These are phyloP conservation scores for Homalodisca vitripennis DNA, from an alignment of 1,140 invertebrate genomes.

Conservation along the genomic window DNA sequence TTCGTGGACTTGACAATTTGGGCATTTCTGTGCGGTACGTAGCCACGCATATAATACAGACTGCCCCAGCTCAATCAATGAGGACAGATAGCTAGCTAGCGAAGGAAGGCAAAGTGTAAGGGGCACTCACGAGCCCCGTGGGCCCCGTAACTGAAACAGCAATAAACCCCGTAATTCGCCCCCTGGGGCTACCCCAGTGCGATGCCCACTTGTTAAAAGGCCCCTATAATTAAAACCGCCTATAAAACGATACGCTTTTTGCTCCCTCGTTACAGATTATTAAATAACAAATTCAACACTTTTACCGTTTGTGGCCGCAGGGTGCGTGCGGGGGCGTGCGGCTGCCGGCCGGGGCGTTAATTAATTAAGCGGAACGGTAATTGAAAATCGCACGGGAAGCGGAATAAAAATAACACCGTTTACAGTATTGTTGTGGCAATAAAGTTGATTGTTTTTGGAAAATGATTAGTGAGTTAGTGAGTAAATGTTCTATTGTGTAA, in stretches of 20 bases:
- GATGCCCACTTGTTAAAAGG: slow-evolving; percentile 13
- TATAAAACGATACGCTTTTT: slow-evolving; percentile 24
- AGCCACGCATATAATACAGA: too few species aligned
- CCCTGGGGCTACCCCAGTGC: slow-evolving; percentile 1
- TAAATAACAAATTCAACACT: slow-evolving; percentile 32
- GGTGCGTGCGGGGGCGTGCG: not conserved
- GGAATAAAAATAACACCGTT: not conserved
- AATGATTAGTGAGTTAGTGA: too few species aligned
- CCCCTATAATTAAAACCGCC: slow-evolving; percentile 23
- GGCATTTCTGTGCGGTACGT: too few species aligned
- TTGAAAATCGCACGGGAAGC: not conserved
- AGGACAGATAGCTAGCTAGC: too few species aligned
- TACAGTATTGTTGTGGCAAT: too few species aligned
- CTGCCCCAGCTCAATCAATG: too few species aligned
- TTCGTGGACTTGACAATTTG: too few species aligned
- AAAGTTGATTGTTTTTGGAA: too few species aligned
- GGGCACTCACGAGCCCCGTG: not conserved
- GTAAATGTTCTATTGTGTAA: too few species aligned
- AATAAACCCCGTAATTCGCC: slow-evolving; percentile 22
- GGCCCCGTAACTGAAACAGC: not conserved
- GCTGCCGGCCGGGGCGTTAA: not conserved
- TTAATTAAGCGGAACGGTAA: not conserved
- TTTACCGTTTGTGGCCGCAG: slow-evolving; percentile 30
- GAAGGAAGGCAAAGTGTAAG: too few species aligned
- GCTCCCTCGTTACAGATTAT: slow-evolving; percentile 31